Evolutionary conservation across 2,113 vertebrate species (phyloP).

Genomic region (Pterocles burchelli): DNA sequence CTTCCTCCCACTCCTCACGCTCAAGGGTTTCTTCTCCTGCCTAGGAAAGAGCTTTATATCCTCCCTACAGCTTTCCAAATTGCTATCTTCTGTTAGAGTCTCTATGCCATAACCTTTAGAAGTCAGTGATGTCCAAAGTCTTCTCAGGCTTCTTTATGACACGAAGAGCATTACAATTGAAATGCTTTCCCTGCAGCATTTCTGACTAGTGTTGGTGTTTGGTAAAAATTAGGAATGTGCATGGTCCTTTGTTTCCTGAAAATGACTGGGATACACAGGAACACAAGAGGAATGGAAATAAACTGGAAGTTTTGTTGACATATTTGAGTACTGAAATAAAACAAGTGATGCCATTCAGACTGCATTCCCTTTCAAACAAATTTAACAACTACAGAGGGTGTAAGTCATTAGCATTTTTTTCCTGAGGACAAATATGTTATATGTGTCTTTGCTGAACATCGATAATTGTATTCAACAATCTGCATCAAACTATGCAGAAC

Average conservation of each 20-base stretch:
- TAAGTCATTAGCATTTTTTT: not conserved
- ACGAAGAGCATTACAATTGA: not conserved
- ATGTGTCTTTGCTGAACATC: not conserved
- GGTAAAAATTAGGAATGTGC: not conserved
- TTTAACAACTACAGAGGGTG: not conserved
- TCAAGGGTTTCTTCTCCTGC: not conserved
- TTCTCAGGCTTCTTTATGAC: not conserved
- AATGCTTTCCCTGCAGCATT: not conserved
- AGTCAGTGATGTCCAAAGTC: not conserved
- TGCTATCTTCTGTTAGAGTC: not conserved
- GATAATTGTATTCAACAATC: not conserved
- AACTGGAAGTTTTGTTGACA: not conserved
- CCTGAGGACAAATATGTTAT: not conserved
- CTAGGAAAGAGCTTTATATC: not conserved
- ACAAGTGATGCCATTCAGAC: not conserved
- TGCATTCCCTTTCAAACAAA: not conserved
- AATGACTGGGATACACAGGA: fast-evolving
- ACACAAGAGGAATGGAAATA: not conserved
- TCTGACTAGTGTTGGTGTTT: not conserved
- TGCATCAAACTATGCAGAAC: not conserved
- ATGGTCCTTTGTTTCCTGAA: not conserved
- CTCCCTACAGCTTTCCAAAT: not conserved
- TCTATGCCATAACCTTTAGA: not conserved
- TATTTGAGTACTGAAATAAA: not conserved
- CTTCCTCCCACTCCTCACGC: not conserved